Evolutionary conservation across 2,797 vertebrate species (phyloP), one percentile per base, ranked within the genome.

Genomic region (Thunnus albacares): DNA sequence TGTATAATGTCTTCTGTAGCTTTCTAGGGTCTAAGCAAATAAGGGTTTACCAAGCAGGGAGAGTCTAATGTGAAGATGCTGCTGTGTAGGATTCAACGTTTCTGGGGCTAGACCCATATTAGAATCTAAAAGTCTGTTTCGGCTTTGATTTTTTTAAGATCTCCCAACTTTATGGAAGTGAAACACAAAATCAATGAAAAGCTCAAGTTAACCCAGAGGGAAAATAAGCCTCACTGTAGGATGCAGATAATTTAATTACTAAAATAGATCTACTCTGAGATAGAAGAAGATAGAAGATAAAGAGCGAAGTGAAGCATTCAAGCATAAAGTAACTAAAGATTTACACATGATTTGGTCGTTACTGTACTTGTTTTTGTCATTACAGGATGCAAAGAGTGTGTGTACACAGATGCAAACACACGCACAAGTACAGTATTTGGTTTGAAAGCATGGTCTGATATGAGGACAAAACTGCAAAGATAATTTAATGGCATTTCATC

Each of bases 61-160:
- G 22, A 18, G 18, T 57, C n/a, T 71, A 22, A 43, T 18, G 17
- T 53, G 57, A 74, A 43, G 28, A 65, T 55, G 22, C 38, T 51
- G 20, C 14, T 11, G 1, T 35, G n/a, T 2, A 38, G 7, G 2
- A 57, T 75, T 1, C 1, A 30, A 9, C 1, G 5, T 43, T 30
- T 72, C 55, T 52, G n/a, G 17, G 28, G 10, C 15, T 56, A 13
- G 30, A 56, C 7, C 17, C 12, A 26, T 24, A 26, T 20, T 2
- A 35, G 0, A n/a, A 4, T 57, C 3, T 10, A 26, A 71, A 33
- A n/a, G 5, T 56, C 7, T 12, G 17, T 26, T 67, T 70, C 5
- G 3, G 11, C 45, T 41, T 71, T 28, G 43, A 57, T 12, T n/a
- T 60, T 38, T 38, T 11, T 38, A 38, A 38, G 11, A 38, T 35